These are phyloP conservation scores for Tricholauxania praeusta DNA, from an alignment of 2,888 invertebrate species.

Conservation along the genomic window DNA sequence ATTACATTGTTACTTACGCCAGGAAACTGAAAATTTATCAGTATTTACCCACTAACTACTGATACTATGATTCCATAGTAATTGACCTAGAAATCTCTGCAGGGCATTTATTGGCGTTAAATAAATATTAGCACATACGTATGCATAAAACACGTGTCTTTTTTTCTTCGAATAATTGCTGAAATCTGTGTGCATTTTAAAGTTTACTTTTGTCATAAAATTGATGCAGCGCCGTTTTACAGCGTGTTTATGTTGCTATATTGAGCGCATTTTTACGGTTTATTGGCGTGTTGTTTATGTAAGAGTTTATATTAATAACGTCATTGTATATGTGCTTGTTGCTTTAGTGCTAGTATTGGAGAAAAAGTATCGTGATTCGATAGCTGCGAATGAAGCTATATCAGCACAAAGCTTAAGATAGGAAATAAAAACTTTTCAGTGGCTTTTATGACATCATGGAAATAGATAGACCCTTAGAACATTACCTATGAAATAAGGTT, in stretches of 20 bases:
- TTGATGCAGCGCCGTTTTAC: background rate
- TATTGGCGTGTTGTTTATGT: background rate
- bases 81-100: too few species aligned
- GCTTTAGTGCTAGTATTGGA: background rate
- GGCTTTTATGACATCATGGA: too few species aligned
- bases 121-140: background rate
- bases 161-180: background rate
- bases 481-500: too few species aligned
- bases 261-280: constrained; percentile 3
- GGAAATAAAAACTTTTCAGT: too few species aligned
- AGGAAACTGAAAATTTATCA: too few species aligned
- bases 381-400: too few species aligned
- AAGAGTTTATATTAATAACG: too few species aligned
- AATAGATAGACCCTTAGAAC: too few species aligned
- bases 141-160: background rate
- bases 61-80: too few species aligned
- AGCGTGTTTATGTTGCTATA: constrained; percentile 3
- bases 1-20: too few species aligned
- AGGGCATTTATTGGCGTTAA: background rate
- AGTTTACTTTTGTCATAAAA: constrained; percentile 10
- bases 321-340: background rate
- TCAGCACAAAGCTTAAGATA: too few species aligned
- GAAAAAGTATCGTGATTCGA: background rate
- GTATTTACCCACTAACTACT: too few species aligned
- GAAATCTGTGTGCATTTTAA: background rate